Evolutionary conservation across 2,888 invertebrate species (phyloP).

Genomic region (Muschampia plurimacula): DNA sequence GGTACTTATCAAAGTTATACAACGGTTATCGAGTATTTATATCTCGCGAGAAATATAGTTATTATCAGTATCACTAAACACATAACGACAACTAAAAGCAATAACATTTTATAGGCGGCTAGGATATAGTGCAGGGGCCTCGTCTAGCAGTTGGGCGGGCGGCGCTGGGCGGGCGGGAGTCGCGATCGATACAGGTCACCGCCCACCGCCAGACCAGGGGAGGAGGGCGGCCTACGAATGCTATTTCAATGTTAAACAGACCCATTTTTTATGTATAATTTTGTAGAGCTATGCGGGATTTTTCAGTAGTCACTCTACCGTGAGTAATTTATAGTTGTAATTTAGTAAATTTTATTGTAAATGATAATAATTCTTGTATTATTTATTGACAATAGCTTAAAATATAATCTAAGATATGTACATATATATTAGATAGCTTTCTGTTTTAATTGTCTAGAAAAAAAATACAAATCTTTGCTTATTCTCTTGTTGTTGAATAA

Average conservation of each 20-base stretch:
- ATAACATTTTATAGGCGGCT: slow-evolving; percentile 76
- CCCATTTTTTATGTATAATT: slow-evolving; percentile 36
- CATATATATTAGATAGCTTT: too few species aligned
- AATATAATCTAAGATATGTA: background rate
- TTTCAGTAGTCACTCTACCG: background rate
- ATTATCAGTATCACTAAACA: slow-evolving; percentile 49
- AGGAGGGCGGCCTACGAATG: slow-evolving; percentile 41
- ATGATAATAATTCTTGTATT: too few species aligned
- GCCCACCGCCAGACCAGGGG: slow-evolving; percentile 48
- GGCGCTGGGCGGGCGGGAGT: slow-evolving; percentile 64
- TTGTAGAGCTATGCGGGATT: slow-evolving; percentile 20
- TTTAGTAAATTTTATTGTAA: too few species aligned
- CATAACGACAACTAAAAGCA: slow-evolving; percentile 70
- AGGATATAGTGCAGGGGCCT: slow-evolving; percentile 58
- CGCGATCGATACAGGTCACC: slow-evolving; percentile 66
- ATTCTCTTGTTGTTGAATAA: too few species aligned
- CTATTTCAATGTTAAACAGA: slow-evolving; percentile 38
- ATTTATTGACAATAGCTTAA: background rate
- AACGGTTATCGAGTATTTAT: too few species aligned
- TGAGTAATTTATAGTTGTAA: background rate
- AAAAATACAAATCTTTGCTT: too few species aligned
- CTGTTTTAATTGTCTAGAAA: too few species aligned
- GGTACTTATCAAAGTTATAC: too few species aligned
- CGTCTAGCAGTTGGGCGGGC: slow-evolving; percentile 66
- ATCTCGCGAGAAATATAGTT: slow-evolving; percentile 49